These are phyloP conservation scores for Willowsia nigromaculata DNA, from an alignment of 2,888 invertebrate species.

Conservation along the genomic window DNA sequence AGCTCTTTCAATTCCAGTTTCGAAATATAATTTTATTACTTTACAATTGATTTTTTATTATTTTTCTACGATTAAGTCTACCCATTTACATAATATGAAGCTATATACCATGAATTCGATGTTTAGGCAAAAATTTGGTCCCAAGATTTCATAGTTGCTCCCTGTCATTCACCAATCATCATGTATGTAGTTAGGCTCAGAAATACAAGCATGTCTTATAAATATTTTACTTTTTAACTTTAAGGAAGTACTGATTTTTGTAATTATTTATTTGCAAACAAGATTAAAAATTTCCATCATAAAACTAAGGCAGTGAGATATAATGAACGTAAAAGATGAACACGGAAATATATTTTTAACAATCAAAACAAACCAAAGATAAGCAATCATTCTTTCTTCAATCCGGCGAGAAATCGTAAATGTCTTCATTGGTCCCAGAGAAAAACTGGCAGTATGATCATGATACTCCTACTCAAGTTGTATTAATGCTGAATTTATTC, in stretches of 20 bases:
- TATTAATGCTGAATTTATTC: not conserved
- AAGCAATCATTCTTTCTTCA: not conserved
- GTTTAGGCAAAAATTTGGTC: slow-evolving; percentile 48
- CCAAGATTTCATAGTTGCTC: slow-evolving; percentile 32
- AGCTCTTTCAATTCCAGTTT: slow-evolving; percentile 4
- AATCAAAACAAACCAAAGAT: not conserved
- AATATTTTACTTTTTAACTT: not conserved
- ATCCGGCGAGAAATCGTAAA: not conserved
- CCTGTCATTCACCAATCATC: not conserved
- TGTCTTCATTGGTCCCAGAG: slow-evolving; percentile 38
- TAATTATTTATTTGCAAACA: not conserved
- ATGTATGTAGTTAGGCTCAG: not conserved
- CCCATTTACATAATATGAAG: not conserved
- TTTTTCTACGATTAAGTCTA: not conserved
- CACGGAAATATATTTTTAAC: slow-evolving; percentile 1
- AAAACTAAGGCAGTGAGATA: slow-evolving; percentile 44
- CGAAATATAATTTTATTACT: not conserved
- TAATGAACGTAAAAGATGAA: slow-evolving; percentile 18
- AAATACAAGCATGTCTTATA: not conserved
- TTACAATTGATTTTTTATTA: not conserved
- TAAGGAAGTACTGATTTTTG: not conserved
- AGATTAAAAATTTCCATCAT: not conserved
- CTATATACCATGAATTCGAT: not conserved
- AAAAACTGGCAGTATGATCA: slow-evolving; percentile 23
- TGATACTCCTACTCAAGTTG: not conserved